Conservation (phyloP, 2,113 vertebrate species). For the Myotis brandtii region DNA sequence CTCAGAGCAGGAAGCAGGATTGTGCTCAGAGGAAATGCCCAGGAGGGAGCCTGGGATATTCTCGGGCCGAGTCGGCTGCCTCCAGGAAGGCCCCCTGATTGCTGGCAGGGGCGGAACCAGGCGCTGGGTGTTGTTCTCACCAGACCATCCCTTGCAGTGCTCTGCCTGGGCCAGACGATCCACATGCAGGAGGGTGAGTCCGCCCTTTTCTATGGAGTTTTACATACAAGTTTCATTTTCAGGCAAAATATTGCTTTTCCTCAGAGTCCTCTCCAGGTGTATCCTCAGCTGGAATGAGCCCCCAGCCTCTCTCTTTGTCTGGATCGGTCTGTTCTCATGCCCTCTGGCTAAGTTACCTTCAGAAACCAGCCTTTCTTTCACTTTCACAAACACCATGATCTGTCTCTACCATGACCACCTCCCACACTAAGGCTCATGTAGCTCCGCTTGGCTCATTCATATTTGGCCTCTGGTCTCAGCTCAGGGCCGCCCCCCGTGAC, state of each 20-base stretch:
- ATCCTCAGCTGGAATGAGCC: background rate
- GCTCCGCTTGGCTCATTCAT: no score
- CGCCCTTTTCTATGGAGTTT: background rate
- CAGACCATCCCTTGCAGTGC: background rate
- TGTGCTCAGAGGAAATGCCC: accelerated
- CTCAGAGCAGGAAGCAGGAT: background rate
- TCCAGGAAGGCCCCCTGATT: no score
- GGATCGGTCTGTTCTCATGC: no score
- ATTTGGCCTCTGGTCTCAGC: no score
- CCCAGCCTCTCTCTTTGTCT: no score
- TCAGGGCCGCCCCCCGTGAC: no score
- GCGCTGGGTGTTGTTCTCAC: background rate
- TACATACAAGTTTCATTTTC: background rate
- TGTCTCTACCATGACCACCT: no score
- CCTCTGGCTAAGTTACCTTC: accelerated
- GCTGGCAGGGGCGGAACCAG: no score
- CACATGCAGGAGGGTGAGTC: background rate
- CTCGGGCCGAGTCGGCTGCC: accelerated
- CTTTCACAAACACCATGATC: background rate
- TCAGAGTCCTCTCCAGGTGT: background rate
- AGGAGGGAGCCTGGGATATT: no score
- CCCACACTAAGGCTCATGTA: no score
- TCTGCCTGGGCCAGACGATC: background rate
- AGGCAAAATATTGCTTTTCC: accelerated
- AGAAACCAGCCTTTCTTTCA: accelerated